Evolutionary conservation across 2,797 vertebrate species (phyloP).

Genomic region (Setipinna tenuifilis): DNA sequence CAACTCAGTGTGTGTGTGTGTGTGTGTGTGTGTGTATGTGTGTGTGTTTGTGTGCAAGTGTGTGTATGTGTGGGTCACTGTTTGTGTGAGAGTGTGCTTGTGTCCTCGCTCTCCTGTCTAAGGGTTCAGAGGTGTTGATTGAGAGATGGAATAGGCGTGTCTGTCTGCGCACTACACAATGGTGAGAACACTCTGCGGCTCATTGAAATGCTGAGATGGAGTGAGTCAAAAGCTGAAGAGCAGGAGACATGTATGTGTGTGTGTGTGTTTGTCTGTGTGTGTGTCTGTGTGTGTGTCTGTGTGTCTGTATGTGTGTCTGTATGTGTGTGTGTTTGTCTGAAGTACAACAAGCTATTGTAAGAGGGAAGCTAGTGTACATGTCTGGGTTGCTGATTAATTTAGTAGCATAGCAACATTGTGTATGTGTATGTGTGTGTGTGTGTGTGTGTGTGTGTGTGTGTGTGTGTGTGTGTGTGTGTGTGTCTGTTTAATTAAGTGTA

Average conservation of each 20-base stretch:
- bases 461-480: neutral
- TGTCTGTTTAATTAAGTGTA: neutral
- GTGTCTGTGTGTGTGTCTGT: conserved; percentile 2
- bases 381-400: no score
- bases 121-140: neutral
- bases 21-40: neutral
- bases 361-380: no score
- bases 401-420: no score
- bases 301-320: conserved; percentile 2
- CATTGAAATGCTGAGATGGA: neutral
- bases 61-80: no score
- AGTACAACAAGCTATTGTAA: no score
- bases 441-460: neutral
- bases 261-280: neutral
- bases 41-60: no score
- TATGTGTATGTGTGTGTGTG: neutral
- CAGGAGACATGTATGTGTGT: neutral
- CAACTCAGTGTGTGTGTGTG: neutral
- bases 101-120: neutral
- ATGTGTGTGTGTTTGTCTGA: neutral
- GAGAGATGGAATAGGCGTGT: conserved; percentile 2
- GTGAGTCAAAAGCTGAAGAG: neutral
- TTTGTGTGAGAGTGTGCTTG: neutral
- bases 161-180: neutral
- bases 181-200: neutral